Conservation (phyloP, 2,888 invertebrate genomes). For the Plutella xylostella region DNA sequence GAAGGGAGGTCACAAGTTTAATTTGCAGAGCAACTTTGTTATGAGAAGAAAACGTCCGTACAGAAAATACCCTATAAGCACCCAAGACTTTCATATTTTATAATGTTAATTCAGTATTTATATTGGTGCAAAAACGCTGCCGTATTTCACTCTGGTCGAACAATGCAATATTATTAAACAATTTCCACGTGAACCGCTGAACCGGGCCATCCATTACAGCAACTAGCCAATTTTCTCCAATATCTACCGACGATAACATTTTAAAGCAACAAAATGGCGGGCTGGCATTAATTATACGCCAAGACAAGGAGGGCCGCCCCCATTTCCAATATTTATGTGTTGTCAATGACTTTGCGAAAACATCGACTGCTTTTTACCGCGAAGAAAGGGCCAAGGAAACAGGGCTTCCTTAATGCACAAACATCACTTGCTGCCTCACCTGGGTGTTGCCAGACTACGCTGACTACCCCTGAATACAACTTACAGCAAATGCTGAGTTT, state of each 20-base stretch:
- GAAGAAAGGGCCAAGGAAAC: conserved; percentile 65
- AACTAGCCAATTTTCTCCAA: conserved; percentile 4
- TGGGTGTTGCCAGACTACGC: too few species aligned
- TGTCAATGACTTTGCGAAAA: conserved; percentile 69
- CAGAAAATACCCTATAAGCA: too few species aligned
- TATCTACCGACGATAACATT: conserved; percentile 41
- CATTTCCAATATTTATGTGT: conserved; percentile 71
- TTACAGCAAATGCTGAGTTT: too few species aligned
- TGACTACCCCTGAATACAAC: too few species aligned
- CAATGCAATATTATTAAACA: not conserved
- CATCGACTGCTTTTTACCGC: conserved; percentile 66
- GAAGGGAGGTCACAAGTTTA: too few species aligned
- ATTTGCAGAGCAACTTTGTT: too few species aligned
- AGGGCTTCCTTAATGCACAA: conserved; percentile 67
- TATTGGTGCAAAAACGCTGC: too few species aligned
- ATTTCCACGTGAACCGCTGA: not conserved
- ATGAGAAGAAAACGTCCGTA: too few species aligned
- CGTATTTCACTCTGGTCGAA: too few species aligned
- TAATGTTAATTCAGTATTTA: too few species aligned
- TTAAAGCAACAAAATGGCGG: conserved; percentile 28
- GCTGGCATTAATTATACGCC: conserved; percentile 64
- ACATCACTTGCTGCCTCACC: conserved; percentile 47
- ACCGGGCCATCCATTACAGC: conserved; percentile 1
- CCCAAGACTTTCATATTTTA: too few species aligned
- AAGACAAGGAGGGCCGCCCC: conserved; percentile 65